A percentile compares a stretch with the other conserved stretches of the same genome.
phyloP scores from a whole-genome alignment of 2,113 vertebrate species.

The Gambusia holbrooki region DNA sequence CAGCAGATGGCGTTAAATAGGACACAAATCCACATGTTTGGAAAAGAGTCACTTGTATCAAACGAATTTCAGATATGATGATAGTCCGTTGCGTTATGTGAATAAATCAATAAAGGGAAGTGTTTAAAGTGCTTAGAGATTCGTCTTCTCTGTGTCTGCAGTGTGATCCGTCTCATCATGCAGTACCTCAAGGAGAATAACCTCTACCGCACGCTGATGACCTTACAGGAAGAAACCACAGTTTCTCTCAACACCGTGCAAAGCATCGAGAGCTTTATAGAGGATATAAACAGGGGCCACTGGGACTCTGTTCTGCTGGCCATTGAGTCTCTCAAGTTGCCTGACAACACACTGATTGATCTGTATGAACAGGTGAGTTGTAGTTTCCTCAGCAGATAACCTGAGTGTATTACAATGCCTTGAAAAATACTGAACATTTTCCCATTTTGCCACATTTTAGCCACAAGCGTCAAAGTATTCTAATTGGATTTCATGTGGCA shows the following conservation, averaged over 20 bases:
- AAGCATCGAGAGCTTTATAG: conserved; percentile 97
- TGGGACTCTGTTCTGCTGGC: conserved; percentile 97
- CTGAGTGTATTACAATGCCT: not conserved
- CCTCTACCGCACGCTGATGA: conserved; percentile 90
- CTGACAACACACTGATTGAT: conserved; percentile 95
- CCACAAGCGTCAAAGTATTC: not conserved
- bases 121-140: not conserved
- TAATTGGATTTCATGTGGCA: not conserved
- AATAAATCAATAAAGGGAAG: not conserved
- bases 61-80: not conserved
- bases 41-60: not conserved
- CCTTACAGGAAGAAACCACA: conserved; percentile 94
- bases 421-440: not conserved
- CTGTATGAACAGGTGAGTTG: conserved; percentile 93
- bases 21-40: too few relatives aligned
- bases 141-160: conserved; percentile 51
- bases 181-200: conserved; percentile 98
- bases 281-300: conserved; percentile 94
- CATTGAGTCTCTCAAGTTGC: conserved; percentile 95
- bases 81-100: not conserved
- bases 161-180: conserved; percentile 97
- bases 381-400: not conserved
- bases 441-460: not conserved
- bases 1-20: conserved; percentile 21
- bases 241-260: conserved; percentile 97